Conservation (phyloP, 2,113 vertebrate genomes). For the Hylia prasina region DNA sequence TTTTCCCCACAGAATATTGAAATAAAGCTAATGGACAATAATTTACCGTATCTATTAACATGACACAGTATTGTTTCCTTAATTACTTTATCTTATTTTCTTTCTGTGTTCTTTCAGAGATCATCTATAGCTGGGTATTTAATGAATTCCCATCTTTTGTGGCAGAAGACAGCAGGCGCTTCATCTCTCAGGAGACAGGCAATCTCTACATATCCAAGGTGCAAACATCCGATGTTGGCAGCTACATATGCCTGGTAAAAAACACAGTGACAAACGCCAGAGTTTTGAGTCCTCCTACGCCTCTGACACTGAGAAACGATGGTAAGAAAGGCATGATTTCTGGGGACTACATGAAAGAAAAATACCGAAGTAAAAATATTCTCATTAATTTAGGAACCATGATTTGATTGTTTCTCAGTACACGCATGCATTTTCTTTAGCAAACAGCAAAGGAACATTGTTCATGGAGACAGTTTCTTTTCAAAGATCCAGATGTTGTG, state of each 20-base stretch:
- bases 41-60: background rate
- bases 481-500: background rate
- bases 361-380: background rate
- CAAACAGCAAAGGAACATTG: background rate
- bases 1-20: background rate
- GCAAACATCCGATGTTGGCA: conserved; percentile 92
- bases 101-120: conserved; percentile 75
- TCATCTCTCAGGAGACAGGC: conserved; percentile 95
- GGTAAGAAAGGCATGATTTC: conserved; percentile 75
- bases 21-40: background rate
- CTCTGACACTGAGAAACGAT: conserved; percentile 88
- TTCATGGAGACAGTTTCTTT: background rate
- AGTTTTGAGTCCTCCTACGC: conserved; percentile 93
- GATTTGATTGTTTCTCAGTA: background rate
- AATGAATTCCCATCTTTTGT: conserved; percentile 97
- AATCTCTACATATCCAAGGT: conserved; percentile 98
- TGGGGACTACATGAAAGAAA: background rate
- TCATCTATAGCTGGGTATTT: conserved; percentile 97
- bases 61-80: background rate
- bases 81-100: background rate
- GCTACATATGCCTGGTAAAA: conserved; percentile 96
- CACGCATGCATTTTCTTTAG: background rate
- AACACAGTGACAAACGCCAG: conserved; percentile 89
- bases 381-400: background rate
- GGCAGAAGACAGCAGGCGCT: conserved; percentile 92